phyloP scores from a whole-genome alignment of 2,113 vertebrate genomes.

The Sapajus apella region DNA sequence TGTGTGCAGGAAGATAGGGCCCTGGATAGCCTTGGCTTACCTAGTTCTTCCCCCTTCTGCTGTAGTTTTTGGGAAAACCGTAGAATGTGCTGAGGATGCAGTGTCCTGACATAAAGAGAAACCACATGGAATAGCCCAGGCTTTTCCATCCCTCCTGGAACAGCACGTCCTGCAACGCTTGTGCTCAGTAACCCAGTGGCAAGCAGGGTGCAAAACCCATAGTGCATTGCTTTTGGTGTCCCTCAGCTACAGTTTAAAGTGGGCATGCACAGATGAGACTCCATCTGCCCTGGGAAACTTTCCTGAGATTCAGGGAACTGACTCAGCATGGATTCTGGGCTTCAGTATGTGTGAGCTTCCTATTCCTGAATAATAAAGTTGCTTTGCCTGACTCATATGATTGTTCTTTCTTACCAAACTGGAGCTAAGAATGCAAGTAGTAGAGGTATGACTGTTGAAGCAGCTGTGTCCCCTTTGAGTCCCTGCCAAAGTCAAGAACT shows the following conservation, averaged over 20 bases:
- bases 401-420: neutral
- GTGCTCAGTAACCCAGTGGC: neutral
- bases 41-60: neutral
- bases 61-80: neutral
- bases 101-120: neutral
- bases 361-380: neutral
- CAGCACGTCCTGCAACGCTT: neutral
- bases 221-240: neutral
- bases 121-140: neutral
- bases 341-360: neutral
- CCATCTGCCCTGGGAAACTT: neutral
- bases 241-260: neutral
- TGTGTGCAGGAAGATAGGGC: neutral
- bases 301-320: neutral
- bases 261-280: neutral
- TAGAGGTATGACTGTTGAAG: neutral
- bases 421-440: neutral
- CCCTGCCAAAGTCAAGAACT: neutral
- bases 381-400: neutral
- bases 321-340: neutral
- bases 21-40: neutral
- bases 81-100: neutral
- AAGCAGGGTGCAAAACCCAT: neutral
- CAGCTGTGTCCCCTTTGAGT: neutral
- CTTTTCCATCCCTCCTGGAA: neutral